These are phyloP conservation scores for Steinernema carpocapsae DNA, from an alignment of 2,888 invertebrate species.

Conservation along the genomic window DNA sequence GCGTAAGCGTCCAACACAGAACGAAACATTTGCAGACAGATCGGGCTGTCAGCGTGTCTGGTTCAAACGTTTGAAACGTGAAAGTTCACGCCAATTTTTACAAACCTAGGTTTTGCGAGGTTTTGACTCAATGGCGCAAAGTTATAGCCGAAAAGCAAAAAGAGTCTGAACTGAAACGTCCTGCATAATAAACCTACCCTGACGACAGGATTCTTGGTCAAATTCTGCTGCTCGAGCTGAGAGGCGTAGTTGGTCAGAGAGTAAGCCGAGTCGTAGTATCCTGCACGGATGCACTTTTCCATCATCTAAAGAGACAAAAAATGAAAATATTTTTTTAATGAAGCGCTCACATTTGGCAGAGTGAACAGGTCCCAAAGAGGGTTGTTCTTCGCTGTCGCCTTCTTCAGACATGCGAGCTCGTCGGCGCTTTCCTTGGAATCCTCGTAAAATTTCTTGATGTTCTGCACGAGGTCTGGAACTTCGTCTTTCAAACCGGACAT, in stretches of 20 bases:
- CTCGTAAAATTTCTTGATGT: slow-evolving; percentile 53
- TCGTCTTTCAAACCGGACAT: slow-evolving; percentile 52
- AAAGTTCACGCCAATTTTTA: too few relatives aligned
- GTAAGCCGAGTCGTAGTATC: slow-evolving; percentile 66
- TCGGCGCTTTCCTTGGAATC: slow-evolving; percentile 45
- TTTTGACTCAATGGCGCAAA: too few relatives aligned
- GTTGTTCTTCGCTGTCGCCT: slow-evolving; percentile 50
- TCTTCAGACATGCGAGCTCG: slow-evolving; percentile 54
- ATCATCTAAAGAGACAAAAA: slow-evolving; percentile 53
- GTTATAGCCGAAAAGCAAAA: slow-evolving; percentile 32
- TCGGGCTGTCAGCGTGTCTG: too few relatives aligned
- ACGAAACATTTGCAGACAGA: too few relatives aligned
- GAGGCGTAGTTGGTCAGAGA: slow-evolving; percentile 66
- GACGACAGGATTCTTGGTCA: slow-evolving; percentile 50
- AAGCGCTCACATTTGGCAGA: slow-evolving; percentile 51
- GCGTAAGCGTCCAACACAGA: too few relatives aligned
- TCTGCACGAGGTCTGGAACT: slow-evolving; percentile 53
- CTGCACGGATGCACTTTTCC: slow-evolving; percentile 66
- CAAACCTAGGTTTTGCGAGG: too few relatives aligned
- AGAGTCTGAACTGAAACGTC: too few relatives aligned
- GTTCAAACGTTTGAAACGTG: too few relatives aligned
- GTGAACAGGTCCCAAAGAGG: slow-evolving; percentile 63
- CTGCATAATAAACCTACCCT: slow-evolving; percentile 40
- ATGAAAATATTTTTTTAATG: too few relatives aligned
- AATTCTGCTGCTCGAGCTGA: slow-evolving; percentile 46